These are phyloP conservation scores for Asteroscopus sphinx DNA, from an alignment of 2,888 invertebrate genomes.

Conservation along the genomic window DNA sequence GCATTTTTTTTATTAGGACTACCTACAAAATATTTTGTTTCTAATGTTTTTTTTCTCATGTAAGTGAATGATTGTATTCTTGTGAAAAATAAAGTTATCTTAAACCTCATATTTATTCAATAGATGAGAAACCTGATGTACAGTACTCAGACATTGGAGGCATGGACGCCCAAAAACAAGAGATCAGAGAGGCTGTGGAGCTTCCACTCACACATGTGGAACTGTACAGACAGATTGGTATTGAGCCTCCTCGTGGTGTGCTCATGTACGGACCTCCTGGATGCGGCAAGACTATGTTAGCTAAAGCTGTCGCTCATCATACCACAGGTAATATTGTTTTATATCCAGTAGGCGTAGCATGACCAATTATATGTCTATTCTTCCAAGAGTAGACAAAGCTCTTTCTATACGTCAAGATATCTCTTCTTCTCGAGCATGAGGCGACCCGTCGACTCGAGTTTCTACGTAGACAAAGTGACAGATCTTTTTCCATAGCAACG, in stretches of 20 bases:
- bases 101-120: conserved; percentile 7
- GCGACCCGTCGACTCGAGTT: no score
- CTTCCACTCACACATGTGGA: conserved; percentile 99
- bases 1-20: no score
- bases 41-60: no score
- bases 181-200: conserved; percentile 99
- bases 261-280: conserved; percentile 99
- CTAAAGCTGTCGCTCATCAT: conserved; percentile 99
- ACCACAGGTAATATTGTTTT: conserved; percentile 93
- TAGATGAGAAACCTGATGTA: conserved; percentile 99
- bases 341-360: no score
- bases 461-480: no score
- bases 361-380: no score
- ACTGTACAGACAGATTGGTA: conserved; percentile 99
- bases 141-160: conserved; percentile 99
- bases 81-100: not conserved
- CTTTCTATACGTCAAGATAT: no score
- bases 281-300: conserved; percentile 99
- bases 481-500: no score
- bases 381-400: no score
- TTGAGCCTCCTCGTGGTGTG: conserved; percentile 99
- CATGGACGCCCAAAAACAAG: conserved; percentile 99
- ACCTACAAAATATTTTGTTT: no score
- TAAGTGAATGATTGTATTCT: no score
- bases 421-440: no score